phyloP scores from a whole-genome alignment of 2,888 invertebrate species.

The Xestia ashworthii region DNA sequence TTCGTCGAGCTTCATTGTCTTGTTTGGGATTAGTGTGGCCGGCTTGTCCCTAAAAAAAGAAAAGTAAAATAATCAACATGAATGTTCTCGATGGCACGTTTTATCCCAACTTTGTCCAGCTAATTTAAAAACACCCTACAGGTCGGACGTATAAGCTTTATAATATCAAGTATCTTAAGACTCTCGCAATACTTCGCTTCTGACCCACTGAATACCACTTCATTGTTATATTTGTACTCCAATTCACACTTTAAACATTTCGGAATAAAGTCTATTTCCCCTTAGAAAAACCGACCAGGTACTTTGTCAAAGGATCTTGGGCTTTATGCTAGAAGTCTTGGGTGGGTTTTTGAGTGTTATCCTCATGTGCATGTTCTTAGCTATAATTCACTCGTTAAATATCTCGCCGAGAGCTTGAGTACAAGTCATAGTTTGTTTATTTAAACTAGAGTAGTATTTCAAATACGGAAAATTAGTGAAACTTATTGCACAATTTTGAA shows the following conservation, averaged over 20 bases:
- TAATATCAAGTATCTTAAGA: constrained; percentile 49
- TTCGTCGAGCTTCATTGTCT: too few relatives aligned
- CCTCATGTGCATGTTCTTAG: constrained; percentile 11
- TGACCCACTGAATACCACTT: constrained; percentile 56
- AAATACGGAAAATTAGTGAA: not conserved
- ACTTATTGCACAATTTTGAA: not conserved
- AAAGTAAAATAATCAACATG: too few relatives aligned
- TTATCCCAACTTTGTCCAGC: too few relatives aligned
- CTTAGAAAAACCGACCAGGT: not conserved
- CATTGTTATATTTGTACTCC: constrained; percentile 4
- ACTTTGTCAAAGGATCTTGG: not conserved
- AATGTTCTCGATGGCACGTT: too few relatives aligned
- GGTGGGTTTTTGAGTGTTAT: not conserved
- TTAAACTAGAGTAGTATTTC: constrained; percentile 12
- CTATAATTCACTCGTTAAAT: constrained; percentile 49
- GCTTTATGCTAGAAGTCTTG: not conserved
- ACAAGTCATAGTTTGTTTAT: constrained; percentile 38
- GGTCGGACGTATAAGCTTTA: constrained; percentile 42
- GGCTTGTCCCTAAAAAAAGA: too few relatives aligned
- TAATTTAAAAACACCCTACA: constrained; percentile 9
- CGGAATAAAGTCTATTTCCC: fast-evolving
- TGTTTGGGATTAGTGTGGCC: too few relatives aligned
- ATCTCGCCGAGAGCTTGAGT: constrained; percentile 30
- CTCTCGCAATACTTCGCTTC: constrained; percentile 51
- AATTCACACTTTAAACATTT: constrained; percentile 19